Percentiles rank a stretch among this genome's conserved stretches.
phyloP scores from a whole-genome alignment of 2,113 vertebrate genomes.

The Falco punctatus region DNA sequence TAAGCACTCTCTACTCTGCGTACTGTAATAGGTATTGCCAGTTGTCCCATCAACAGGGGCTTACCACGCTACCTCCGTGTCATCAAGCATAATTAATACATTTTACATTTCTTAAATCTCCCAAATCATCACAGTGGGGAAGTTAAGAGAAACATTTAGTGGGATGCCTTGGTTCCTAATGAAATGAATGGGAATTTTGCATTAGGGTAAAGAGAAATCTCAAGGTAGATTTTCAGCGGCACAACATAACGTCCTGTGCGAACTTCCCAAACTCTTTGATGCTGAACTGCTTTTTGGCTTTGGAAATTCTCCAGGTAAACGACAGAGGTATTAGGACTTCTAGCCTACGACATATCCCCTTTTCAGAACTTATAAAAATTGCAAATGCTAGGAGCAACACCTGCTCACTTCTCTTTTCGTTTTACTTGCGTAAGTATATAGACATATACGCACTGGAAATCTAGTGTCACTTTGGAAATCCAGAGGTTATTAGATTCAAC shows the following conservation, averaged over 20 bases:
- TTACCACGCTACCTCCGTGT: background rate
- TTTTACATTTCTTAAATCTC: background rate
- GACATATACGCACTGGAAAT: no score
- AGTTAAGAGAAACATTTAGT: background rate
- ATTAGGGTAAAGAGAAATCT: background rate
- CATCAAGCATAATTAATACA: background rate
- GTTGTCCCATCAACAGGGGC: background rate
- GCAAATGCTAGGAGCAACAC: background rate
- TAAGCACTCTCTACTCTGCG: background rate
- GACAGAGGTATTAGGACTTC: background rate
- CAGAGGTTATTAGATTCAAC: background rate
- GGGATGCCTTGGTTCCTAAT: background rate
- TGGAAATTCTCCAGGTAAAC: constrained; percentile 11
- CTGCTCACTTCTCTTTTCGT: background rate
- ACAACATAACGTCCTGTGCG: background rate
- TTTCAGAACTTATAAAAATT: background rate
- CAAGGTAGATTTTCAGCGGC: background rate
- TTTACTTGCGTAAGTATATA: accelerated
- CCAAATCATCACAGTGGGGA: background rate
- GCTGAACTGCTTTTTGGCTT: background rate
- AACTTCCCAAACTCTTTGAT: background rate
- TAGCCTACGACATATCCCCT: background rate
- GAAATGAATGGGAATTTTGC: background rate
- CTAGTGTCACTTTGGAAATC: background rate
- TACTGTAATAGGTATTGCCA: background rate